Evolutionary conservation across 2,888 invertebrate genomes (phyloP).

Genomic region (Erebia palarica): DNA sequence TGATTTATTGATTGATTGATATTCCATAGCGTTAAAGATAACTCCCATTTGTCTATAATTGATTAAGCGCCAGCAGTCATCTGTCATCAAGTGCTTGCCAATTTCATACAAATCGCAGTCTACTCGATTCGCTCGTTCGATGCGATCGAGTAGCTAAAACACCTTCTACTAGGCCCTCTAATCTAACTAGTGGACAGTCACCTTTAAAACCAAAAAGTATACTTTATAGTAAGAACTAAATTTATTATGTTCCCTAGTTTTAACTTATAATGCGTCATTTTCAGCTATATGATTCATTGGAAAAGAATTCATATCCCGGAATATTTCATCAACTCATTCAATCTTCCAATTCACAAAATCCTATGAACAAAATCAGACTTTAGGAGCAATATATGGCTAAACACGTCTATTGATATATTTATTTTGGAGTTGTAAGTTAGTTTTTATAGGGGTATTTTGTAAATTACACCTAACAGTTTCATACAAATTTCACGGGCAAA

Average conservation of each 20-base stretch:
- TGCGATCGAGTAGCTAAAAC: no score
- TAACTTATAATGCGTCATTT: background rate
- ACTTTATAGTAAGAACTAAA: background rate
- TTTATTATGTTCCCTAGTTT: background rate
- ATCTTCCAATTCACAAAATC: constrained; percentile 6
- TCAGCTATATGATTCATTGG: background rate
- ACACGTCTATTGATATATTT: constrained; percentile 10
- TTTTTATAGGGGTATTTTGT: constrained; percentile 9
- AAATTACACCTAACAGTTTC: background rate
- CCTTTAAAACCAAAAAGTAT: background rate
- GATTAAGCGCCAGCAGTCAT: no score
- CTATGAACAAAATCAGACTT: constrained; percentile 24
- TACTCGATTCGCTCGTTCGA: no score
- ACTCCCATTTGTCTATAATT: no score
- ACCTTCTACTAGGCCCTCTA: no score
- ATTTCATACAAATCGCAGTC: no score
- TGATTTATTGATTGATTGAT: no score
- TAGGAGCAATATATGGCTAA: constrained; percentile 7
- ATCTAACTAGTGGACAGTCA: no score
- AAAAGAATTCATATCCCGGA: background rate
- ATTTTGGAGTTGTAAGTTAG: background rate
- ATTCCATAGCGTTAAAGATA: no score
- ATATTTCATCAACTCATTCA: background rate
- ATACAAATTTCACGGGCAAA: no score
- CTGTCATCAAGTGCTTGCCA: no score